Evolutionary conservation across 2,888 invertebrate species (phyloP).

Genomic region (Empis livida): DNA sequence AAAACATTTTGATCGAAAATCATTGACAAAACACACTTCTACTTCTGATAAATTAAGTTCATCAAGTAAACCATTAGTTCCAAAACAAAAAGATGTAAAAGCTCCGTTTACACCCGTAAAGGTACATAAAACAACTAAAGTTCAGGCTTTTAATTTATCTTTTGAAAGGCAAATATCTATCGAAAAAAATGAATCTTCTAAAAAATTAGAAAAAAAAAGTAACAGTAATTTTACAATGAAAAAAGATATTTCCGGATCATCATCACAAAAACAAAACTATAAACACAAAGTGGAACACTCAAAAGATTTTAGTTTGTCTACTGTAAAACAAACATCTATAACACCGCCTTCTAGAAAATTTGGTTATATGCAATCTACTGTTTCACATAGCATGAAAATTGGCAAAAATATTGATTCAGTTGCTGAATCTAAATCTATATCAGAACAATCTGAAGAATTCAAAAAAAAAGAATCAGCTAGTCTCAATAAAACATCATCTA

Average conservation of each 20-base stretch:
- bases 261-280: too few species aligned
- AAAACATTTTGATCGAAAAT: too few species aligned
- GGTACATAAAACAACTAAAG: conserved; percentile 5
- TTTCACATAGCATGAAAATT: conserved; percentile 43
- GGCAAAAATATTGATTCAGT: conserved; percentile 20
- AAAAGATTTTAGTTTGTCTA: conserved; percentile 1
- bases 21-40: too few species aligned
- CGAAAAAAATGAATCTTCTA: neutral
- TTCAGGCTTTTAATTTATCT: conserved; percentile 7
- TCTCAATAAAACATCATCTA: conserved; percentile 17
- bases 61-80: neutral
- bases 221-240: neutral
- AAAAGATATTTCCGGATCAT: neutral
- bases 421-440: conserved; percentile 13
- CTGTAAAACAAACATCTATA: conserved; percentile 2
- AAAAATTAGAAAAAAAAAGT: neutral
- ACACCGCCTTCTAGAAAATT: conserved; percentile 19
- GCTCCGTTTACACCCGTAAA: neutral
- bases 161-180: conserved; percentile 6
- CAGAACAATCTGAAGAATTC: conserved; percentile 26
- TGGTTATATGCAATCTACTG: conserved; percentile 47
- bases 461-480: conserved; percentile 16
- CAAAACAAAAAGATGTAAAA: neutral
- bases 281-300: neutral
- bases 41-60: too few species aligned